Evolutionary conservation across 2,888 invertebrate genomes (phyloP), one percentile per base, ranked within the genome.

Genomic region (Axea sp.): DNA sequence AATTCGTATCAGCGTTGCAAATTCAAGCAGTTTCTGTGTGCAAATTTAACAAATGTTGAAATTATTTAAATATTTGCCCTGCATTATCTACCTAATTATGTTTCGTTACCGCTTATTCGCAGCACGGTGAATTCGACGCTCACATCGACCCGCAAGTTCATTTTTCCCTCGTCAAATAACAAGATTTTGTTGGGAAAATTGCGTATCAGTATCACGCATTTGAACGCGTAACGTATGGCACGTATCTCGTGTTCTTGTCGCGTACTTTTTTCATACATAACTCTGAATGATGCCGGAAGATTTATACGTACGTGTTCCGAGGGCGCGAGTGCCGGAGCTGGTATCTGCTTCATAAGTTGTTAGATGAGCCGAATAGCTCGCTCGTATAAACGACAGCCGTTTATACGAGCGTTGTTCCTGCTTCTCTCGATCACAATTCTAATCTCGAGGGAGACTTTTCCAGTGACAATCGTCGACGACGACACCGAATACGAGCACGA

Each of bases 321-420:
- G 79, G 75, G 78, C 68, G 57, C 31, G 39, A 31, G 33, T 19
- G 57, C 39, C 8, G 41, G 49, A 49, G 51, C 43, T 77, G 78
- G 77, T 83, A 80, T 83, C 83, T 82, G 83, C 82, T 84, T 85
- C 83, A 84, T 83, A 83, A 84, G 83, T 83, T 83, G 82, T 80
- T 81, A 83, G 85, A 85, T 84, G 85, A 85, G 79, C 80, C 81
- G 80, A 85, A 83, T 80, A 80, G 82, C 80, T 81, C 78, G 75
- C 76, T 64, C 76, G 55, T 49, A 62, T 71, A 64, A 73, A 45
- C 72, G 59, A 55, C 68, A 57, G 41, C 72, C 75, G 77, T 77
- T 72, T 68, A 67, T 67, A 73, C 64, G 68, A 39, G 26, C 64
- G 45, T 19, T 68, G 35, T 67, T 55, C 22, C 47, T 53, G 69